A percentile compares a stretch with the other conserved stretches of the same genome.
phyloP scores from a whole-genome alignment of 2,113 vertebrate species.

The Sander vitreus region DNA sequence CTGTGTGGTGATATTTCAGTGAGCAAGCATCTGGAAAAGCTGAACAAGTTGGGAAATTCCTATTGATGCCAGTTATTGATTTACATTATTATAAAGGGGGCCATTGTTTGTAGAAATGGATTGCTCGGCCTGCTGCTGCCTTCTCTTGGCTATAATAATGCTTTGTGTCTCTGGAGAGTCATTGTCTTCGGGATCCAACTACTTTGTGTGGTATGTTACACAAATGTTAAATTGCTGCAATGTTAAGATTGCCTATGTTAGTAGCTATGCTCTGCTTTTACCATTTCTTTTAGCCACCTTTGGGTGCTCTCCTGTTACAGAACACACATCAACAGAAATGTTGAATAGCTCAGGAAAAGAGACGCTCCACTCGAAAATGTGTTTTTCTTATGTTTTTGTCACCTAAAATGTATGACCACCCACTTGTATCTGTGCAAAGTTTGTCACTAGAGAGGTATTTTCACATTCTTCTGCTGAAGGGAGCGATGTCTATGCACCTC shows the following conservation, averaged over 20 bases:
- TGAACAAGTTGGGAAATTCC: constrained; percentile 60
- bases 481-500: too few relatives aligned
- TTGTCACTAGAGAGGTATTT: too few relatives aligned
- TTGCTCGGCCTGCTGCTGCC: constrained; percentile 52
- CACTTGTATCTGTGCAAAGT: too few relatives aligned
- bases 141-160: constrained; percentile 47
- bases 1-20: constrained; percentile 62
- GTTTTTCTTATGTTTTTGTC: too few relatives aligned
- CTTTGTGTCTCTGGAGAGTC: constrained; percentile 51
- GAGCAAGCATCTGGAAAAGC: constrained; percentile 76
- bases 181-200: constrained; percentile 45
- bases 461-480: too few relatives aligned
- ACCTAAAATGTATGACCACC: too few relatives aligned
- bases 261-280: constrained; percentile 49
- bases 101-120: constrained; percentile 75
- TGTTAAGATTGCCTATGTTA: constrained; percentile 22
- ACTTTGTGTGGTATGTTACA: constrained; percentile 35
- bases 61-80: constrained; percentile 75
- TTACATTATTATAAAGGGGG: constrained; percentile 77
- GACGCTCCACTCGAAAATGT: not conserved
- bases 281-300: constrained; percentile 43
- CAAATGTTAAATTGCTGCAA: constrained; percentile 47
- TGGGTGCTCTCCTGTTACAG: constrained; percentile 60
- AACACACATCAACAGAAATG: constrained; percentile 45
- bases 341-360: constrained; percentile 45